These are phyloP conservation scores for Premnoplex brunnescens DNA, from an alignment of 2,797 vertebrate genomes.

Conservation along the genomic window DNA sequence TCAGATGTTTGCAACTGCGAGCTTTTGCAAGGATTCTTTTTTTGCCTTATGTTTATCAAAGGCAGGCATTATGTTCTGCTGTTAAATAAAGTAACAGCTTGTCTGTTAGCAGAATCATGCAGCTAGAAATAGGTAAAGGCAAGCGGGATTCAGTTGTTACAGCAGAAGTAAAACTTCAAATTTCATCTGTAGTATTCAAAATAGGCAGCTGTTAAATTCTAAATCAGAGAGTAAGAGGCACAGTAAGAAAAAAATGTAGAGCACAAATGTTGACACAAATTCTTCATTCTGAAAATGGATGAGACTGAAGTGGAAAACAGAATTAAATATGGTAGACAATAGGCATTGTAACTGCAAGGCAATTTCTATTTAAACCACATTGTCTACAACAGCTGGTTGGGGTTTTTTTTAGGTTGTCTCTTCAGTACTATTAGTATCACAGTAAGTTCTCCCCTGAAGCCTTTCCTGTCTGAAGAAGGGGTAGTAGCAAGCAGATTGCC, in stretches of 20 bases:
- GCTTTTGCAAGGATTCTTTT: not conserved
- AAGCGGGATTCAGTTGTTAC: not conserved
- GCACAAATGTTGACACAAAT: not conserved
- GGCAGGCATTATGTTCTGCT: not conserved
- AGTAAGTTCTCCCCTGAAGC: constrained; percentile 15
- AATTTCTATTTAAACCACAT: not conserved
- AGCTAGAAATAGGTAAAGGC: not conserved
- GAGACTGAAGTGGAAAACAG: not conserved
- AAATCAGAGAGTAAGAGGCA: not conserved
- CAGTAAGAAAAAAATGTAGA: not conserved
- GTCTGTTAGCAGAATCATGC: not conserved
- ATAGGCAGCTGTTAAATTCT: not conserved
- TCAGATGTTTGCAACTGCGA: not conserved
- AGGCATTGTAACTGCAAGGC: not conserved
- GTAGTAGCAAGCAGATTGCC: not conserved
- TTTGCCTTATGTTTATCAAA: not conserved
- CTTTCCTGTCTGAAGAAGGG: constrained; percentile 9
- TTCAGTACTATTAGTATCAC: not conserved
- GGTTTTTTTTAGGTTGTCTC: not conserved
- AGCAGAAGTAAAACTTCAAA: not conserved
- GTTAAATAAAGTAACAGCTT: constrained; percentile 27
- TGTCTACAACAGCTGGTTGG: not conserved
- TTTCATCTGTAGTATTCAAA: not conserved
- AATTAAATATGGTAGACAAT: not conserved
- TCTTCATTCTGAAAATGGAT: constrained; percentile 7